A percentile compares a stretch with the other conserved stretches of the same genome.
Conservation (phyloP, 2,113 vertebrate genomes). For the Microtus pennsylvanicus region DNA sequence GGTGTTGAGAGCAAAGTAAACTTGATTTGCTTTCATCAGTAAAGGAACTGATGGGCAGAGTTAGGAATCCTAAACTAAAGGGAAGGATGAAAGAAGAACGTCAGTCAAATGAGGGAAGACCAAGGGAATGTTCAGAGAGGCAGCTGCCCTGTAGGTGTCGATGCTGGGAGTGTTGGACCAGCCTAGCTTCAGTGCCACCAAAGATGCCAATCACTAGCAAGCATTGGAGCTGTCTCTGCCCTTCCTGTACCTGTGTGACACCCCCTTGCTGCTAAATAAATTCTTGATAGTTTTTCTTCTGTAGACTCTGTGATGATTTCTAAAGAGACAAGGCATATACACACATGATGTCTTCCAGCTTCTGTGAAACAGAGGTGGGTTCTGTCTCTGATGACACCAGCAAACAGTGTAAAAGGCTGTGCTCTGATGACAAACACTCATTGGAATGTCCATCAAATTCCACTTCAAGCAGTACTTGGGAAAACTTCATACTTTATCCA, state of each 20-base stretch:
- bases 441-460: background rate
- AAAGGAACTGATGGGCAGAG: background rate
- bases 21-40: background rate
- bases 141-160: background rate
- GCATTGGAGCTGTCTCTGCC: no score
- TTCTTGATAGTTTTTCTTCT: background rate
- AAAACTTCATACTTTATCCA: background rate
- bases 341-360: background rate
- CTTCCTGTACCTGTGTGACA: background rate
- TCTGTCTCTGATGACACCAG: background rate
- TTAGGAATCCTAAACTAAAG: background rate
- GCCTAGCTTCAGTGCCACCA: background rate
- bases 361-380: background rate
- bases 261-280: background rate
- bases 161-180: no score
- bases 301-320: background rate
- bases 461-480: background rate
- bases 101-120: background rate
- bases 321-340: background rate
- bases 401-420: background rate
- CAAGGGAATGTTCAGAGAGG: background rate
- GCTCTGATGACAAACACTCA: background rate
- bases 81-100: background rate
- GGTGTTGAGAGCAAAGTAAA: background rate
- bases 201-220: background rate